These are phyloP conservation scores for Geophilus truncorum DNA, from an alignment of 2,888 invertebrate species.

Conservation along the genomic window DNA sequence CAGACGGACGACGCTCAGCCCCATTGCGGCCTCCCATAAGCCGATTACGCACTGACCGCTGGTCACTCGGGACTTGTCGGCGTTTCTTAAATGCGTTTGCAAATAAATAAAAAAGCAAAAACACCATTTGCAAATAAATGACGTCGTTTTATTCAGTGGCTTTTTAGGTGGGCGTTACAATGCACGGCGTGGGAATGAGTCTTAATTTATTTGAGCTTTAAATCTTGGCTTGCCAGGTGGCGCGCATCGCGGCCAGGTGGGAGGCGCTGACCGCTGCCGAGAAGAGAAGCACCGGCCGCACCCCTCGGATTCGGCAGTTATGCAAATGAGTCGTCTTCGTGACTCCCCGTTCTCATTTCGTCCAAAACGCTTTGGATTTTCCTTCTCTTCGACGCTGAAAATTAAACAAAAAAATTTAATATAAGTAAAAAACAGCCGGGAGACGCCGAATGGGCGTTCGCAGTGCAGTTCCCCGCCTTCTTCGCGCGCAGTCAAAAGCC, in stretches of 20 bases:
- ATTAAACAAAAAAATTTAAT: background rate
- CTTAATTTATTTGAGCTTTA: background rate
- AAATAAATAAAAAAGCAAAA: background rate
- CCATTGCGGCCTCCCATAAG: background rate
- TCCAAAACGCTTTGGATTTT: background rate
- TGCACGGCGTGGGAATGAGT: background rate
- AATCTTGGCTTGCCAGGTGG: background rate
- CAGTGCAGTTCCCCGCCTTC: background rate
- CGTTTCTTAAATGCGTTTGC: background rate
- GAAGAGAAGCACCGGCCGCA: background rate
- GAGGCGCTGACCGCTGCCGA: constrained; percentile 10
- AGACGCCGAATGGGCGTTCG: background rate
- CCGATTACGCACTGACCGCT: background rate
- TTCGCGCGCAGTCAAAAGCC: background rate
- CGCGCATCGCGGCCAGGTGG: background rate
- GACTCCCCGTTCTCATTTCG: background rate
- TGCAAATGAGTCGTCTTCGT: background rate
- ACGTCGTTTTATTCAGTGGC: background rate
- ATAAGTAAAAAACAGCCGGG: background rate
- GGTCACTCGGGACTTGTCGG: background rate
- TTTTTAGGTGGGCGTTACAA: background rate
- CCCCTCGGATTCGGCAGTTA: background rate
- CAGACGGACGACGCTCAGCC: background rate
- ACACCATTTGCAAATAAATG: background rate
- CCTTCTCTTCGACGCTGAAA: background rate